These are phyloP conservation scores for Leuciscus waleckii DNA, from an alignment of 2,797 vertebrate genomes.

Conservation along the genomic window DNA sequence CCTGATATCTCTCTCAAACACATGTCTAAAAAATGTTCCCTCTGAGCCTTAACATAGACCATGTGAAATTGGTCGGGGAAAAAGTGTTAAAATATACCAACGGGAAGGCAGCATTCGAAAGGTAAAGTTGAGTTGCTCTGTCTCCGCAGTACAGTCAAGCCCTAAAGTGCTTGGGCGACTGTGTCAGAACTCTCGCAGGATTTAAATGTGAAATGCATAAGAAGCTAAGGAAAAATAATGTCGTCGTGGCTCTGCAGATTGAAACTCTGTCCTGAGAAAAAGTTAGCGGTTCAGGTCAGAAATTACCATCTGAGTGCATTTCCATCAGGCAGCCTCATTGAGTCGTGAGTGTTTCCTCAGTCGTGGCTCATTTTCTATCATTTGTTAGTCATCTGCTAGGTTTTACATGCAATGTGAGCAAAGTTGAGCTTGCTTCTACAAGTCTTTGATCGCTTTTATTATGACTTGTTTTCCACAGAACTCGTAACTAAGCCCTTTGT, in stretches of 20 bases:
- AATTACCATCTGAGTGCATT: slow-evolving; percentile 54
- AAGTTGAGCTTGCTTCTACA: not conserved
- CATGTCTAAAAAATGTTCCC: slow-evolving; percentile 7
- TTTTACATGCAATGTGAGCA: not conserved
- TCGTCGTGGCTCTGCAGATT: slow-evolving; percentile 27
- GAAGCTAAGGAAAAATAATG: slow-evolving; percentile 46
- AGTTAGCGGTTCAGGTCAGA: slow-evolving; percentile 45
- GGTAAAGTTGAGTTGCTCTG: slow-evolving; percentile 8
- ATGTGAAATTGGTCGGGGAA: slow-evolving; percentile 9
- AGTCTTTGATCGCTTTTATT: not conserved
- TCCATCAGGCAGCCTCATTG: slow-evolving; percentile 29
- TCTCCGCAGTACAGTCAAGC: slow-evolving; percentile 20
- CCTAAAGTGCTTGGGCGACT: slow-evolving; percentile 48
- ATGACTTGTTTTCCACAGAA: not conserved
- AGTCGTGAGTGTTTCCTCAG: slow-evolving; percentile 19
- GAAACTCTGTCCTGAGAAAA: slow-evolving; percentile 44
- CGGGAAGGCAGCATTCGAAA: slow-evolving; percentile 13
- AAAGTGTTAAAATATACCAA: slow-evolving; percentile 29
- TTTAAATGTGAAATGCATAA: slow-evolving; percentile 57
- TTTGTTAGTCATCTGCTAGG: not conserved
- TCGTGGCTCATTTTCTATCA: not conserved
- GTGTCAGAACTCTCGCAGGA: slow-evolving; percentile 46
- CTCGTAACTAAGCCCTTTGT: not conserved
- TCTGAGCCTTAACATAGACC: slow-evolving; percentile 32
- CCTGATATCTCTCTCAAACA: slow-evolving; percentile 24